Base-by-base conservation (phyloP, 2,888 invertebrate species). In the Erannis defoliaria region DNA sequence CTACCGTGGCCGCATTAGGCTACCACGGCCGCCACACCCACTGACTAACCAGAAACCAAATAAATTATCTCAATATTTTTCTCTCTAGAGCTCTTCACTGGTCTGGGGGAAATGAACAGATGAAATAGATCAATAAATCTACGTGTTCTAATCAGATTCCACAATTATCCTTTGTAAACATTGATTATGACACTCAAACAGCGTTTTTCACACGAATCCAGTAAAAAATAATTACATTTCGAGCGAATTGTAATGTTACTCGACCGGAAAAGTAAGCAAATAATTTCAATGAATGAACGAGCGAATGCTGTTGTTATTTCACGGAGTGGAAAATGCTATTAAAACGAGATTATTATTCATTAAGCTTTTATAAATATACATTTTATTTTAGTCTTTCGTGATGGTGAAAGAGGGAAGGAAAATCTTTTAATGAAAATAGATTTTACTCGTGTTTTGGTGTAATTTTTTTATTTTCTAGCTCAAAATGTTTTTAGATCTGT, bases 241-340 rank as follows among this genome's bases (percentile, higher is more conserved):
- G 19, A 26, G n/a, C 26, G 50, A 58, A 51, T 37, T 45, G 50
- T 50, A 48, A 56, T 45, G 45, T 18, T 12, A 19, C 3, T 29
- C 21, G 14, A 31, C 12, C n/a, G 51, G 40, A 33, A 53, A 46
- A 46, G 46, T 55, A 38, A 46, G 46, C 42, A 38, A 60, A 55
- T 53, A 53, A 51, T 42, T n/a, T 6, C 21, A 31, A 10, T 26
- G 38, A 55, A 43, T 43, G 54, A 60, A 49, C 19, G 49, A 49
- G 8, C 23, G 6, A 19, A 31, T 19, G 53, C 45, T 33, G 35
- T 54, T 60, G 35, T 54, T 54, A 23, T 49, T 60, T 14, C 35
- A 12, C 42, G 23, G 21, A 55, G 26, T 43, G 54, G 54, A 60
- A 59, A 59, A 59, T 42, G 46, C 21, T 59, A 48, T 48, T 54